These are phyloP conservation scores for Aplochiton taeniatus DNA, from an alignment of 2,797 vertebrate species.

Conservation along the genomic window DNA sequence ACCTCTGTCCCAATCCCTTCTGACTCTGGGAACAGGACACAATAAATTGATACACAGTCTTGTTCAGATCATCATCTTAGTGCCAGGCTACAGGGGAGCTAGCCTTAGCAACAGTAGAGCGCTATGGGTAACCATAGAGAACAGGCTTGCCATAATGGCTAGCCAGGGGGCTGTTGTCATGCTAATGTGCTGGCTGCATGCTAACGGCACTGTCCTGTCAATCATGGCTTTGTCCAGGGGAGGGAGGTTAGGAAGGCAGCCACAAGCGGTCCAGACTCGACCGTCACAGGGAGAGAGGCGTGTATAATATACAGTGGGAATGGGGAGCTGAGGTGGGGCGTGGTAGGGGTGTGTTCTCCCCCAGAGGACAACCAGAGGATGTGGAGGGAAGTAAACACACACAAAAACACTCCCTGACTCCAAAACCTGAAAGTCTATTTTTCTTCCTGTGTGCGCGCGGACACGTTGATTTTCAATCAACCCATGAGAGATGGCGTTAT, in stretches of 20 bases:
- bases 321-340: neutral
- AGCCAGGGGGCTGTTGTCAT: conserved; percentile 29
- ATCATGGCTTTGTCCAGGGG: conserved; percentile 21
- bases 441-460: too few species aligned
- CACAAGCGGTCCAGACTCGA: neutral
- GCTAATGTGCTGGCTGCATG: conserved; percentile 25
- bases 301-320: neutral
- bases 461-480: too few species aligned
- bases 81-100: neutral
- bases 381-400: neutral
- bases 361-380: neutral
- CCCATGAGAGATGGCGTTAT: too few species aligned
- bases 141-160: neutral
- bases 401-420: neutral
- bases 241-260: neutral
- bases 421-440: too few species aligned
- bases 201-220: conserved; percentile 17
- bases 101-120: neutral
- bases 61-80: neutral
- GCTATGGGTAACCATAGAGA: neutral
- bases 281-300: neutral
- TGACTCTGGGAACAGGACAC: neutral
- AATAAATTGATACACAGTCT: neutral
- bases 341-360: neutral
- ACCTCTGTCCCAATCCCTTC: neutral